Conservation (phyloP, 2,888 invertebrate genomes). For the Acrocera orbiculus region DNA sequence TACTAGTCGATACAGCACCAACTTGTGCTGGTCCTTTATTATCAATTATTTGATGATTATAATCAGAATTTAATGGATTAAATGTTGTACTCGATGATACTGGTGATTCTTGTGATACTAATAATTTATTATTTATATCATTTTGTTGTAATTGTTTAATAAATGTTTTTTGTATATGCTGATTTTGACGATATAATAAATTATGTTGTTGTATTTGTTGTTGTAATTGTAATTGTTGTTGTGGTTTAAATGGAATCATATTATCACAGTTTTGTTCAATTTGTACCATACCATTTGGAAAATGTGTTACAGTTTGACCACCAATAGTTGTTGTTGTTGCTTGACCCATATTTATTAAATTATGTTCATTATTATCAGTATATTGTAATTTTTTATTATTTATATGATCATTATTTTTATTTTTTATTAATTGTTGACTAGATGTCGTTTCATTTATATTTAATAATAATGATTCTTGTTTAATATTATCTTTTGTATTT, state of each 20-base stretch:
- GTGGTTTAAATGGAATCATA: slow-evolving; percentile 16
- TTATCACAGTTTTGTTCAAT: slow-evolving; percentile 18
- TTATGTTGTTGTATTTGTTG: slow-evolving; percentile 21
- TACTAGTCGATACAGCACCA: slow-evolving; percentile 68
- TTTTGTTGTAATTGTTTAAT: slow-evolving; percentile 6
- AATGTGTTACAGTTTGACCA: slow-evolving; percentile 18
- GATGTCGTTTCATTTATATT: no score
- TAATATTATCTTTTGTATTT: no score
- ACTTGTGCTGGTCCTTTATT: slow-evolving; percentile 62
- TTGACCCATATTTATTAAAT: no score
- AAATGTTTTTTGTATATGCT: slow-evolving; percentile 12
- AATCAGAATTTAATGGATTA: slow-evolving; percentile 30
- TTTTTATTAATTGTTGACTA: slow-evolving; percentile 10
- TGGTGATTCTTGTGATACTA: slow-evolving; percentile 21
- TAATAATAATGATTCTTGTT: no score
- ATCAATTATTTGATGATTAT: slow-evolving; percentile 34
- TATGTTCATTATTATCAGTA: no score
- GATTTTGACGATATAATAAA: slow-evolving; percentile 17
- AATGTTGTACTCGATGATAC: slow-evolving; percentile 34
- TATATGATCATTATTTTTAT: slow-evolving; percentile 3
- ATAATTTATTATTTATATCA: slow-evolving; percentile 1
- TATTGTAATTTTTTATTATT: no score
- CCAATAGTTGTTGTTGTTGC: slow-evolving; percentile 16
- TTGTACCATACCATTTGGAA: slow-evolving; percentile 19
- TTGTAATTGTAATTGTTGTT: slow-evolving; percentile 19